Conservation (phyloP, 92 coral and sea anemone species). For the Blastomussa wellsi region DNA sequence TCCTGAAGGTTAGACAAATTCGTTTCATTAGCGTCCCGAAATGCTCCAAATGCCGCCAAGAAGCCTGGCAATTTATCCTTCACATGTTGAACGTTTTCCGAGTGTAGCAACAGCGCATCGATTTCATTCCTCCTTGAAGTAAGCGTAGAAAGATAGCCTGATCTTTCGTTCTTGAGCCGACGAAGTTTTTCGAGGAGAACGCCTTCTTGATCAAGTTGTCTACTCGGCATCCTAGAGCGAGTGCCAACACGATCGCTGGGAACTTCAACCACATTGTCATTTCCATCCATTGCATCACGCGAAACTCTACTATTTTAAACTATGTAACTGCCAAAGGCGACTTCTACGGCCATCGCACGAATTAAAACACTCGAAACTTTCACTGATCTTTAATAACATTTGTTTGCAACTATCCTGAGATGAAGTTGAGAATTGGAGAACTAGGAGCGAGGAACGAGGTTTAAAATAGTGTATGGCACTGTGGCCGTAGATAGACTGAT, state of each 20-base stretch:
- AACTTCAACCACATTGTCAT: neutral
- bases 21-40: constrained; percentile 28
- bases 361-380: too few species aligned
- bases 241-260: neutral
- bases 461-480: too few species aligned
- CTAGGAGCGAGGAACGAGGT: too few species aligned
- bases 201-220: neutral
- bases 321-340: neutral
- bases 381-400: too few species aligned
- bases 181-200: constrained; percentile 28
- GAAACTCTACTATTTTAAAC: neutral
- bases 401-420: too few species aligned
- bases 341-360: neutral
- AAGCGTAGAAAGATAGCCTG: constrained; percentile 34
- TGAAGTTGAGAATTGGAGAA: too few species aligned
- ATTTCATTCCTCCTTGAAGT: constrained; percentile 31
- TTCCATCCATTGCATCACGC: neutral
- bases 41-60: constrained; percentile 21
- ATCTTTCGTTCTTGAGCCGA: constrained; percentile 12
- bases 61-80: constrained; percentile 31
- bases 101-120: constrained; percentile 14
- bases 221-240: neutral
- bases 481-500: too few species aligned
- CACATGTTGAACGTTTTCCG: constrained; percentile 24
- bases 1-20: constrained; percentile 18